phyloP scores from a whole-genome alignment of 2,797 vertebrate species.

The Melanotaenia boesemani region DNA sequence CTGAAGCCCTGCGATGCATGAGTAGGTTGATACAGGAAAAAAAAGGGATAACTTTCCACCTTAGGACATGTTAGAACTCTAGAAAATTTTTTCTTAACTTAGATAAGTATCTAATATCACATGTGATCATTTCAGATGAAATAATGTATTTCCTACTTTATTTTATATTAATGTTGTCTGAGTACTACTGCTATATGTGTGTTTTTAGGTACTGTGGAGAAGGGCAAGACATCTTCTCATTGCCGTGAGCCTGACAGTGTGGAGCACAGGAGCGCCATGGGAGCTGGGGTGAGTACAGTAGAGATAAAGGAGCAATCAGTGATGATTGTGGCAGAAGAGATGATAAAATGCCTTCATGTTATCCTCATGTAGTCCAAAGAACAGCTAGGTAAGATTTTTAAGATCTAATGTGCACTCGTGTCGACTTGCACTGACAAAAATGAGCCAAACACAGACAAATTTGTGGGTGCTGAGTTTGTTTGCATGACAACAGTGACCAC shows the following conservation, averaged over 20 bases:
- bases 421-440: constrained; percentile 41
- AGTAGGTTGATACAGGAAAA: constrained; percentile 6
- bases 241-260: constrained; percentile 62
- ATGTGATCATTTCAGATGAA: constrained; percentile 1
- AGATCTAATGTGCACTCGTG: constrained; percentile 6
- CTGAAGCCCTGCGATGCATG: constrained; percentile 5
- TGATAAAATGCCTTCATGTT: constrained; percentile 1
- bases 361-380: not conserved
- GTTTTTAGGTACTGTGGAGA: constrained; percentile 69
- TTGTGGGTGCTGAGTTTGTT: constrained; percentile 44
- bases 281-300: constrained; percentile 75
- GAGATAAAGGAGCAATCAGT: constrained; percentile 14
- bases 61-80: constrained; percentile 13
- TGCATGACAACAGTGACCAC: constrained; percentile 46
- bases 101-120: constrained; percentile 3
- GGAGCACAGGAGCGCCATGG: constrained; percentile 68
- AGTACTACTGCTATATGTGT: constrained; percentile 11
- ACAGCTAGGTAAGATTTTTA: constrained; percentile 1
- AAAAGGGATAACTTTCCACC: not conserved
- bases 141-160: not conserved
- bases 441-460: constrained; percentile 16
- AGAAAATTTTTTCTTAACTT: constrained; percentile 8
- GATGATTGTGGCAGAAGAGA: constrained; percentile 9
- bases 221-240: constrained; percentile 46
- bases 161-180: constrained; percentile 18